Conservation (phyloP, 2,113 vertebrate species). For the Lophochroa leadbeateri region DNA sequence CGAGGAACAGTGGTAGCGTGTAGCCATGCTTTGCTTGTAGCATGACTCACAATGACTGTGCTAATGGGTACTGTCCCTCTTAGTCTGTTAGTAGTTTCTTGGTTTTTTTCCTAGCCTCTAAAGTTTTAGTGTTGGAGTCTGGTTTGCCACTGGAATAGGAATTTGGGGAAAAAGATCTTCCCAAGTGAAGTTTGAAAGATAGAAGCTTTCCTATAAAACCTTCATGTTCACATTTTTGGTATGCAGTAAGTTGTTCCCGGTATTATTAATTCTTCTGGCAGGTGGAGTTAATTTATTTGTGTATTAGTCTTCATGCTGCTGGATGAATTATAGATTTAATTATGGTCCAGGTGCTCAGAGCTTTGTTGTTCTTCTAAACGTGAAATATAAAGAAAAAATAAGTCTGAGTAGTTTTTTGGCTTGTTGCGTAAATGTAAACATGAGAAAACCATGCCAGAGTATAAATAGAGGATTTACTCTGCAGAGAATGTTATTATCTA, state of each 20-base stretch:
- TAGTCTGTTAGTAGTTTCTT: not conserved
- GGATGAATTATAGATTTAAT: constrained; percentile 58
- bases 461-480: constrained; percentile 45
- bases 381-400: constrained; percentile 40
- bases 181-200: not conserved
- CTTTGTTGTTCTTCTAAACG: not conserved
- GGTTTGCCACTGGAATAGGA: not conserved
- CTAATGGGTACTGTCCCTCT: fast-evolving
- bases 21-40: fast-evolving
- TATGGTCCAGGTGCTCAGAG: constrained; percentile 35
- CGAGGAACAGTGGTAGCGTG: not conserved
- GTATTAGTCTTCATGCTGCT: constrained; percentile 5
- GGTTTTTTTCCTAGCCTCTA: not conserved
- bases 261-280: constrained; percentile 31
- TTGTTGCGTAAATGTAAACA: constrained; percentile 36
- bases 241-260: not conserved
- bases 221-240: not conserved
- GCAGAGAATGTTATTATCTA: not conserved
- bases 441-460: not conserved
- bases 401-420: constrained; percentile 38
- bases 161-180: not conserved
- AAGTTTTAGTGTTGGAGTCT: not conserved
- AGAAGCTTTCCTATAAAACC: not conserved
- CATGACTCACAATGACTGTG: fast-evolving
- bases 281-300: constrained; percentile 43